Evolutionary conservation across 2,888 invertebrate species (phyloP).

Genomic region (Imbricaverruca yamaguchii): DNA sequence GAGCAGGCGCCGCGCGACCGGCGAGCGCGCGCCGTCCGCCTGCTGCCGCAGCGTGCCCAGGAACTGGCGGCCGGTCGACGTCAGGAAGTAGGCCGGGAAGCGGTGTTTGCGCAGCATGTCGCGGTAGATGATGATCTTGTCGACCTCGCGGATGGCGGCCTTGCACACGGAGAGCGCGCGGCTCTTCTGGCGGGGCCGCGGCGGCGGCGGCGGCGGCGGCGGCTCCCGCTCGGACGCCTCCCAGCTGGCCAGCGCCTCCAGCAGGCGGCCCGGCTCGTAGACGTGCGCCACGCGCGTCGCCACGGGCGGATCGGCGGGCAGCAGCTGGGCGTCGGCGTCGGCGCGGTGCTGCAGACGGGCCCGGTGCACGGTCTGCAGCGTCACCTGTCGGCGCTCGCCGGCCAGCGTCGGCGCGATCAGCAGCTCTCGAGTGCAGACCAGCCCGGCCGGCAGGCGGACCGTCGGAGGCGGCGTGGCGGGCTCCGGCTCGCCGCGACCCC

Average conservation of each 20-base stretch:
- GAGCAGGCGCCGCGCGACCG: background rate
- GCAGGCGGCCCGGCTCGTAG: background rate
- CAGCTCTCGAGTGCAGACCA: constrained; percentile 5
- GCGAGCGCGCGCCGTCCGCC: background rate
- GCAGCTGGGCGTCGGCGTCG: background rate
- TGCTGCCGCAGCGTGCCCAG: background rate
- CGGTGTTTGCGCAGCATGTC: constrained; percentile 1
- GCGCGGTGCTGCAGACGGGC: background rate
- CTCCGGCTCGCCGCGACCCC: background rate
- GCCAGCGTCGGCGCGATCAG: constrained; percentile 6
- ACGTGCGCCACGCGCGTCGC: background rate
- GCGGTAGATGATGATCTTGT: constrained; percentile 8
- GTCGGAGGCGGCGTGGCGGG: background rate
- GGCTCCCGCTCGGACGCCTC: background rate
- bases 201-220: background rate
- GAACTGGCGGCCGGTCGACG: constrained; percentile 16
- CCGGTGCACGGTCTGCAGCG: background rate
- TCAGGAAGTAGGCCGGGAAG: constrained; percentile 16
- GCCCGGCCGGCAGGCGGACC: background rate
- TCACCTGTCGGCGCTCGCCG: background rate
- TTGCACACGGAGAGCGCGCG: background rate
- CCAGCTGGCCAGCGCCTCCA: background rate
- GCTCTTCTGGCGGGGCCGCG: background rate
- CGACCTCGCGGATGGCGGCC: background rate
- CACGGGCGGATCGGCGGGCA: background rate